Evolutionary conservation across 2,113 vertebrate species (phyloP).

Genomic region (Chaenogobius annularis): DNA sequence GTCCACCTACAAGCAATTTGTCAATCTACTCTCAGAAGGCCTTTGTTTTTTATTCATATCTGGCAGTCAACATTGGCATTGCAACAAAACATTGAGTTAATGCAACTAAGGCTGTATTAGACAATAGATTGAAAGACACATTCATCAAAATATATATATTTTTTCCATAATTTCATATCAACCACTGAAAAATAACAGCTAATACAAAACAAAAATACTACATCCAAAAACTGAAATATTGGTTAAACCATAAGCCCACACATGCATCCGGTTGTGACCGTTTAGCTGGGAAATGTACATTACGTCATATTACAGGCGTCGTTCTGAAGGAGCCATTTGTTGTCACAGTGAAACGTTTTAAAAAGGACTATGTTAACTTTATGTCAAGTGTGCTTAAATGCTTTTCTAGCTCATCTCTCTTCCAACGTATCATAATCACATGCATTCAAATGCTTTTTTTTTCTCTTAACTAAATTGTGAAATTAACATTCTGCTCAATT

Average conservation of each 20-base stretch:
- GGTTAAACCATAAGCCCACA: conserved; percentile 27
- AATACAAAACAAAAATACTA: conserved; percentile 20
- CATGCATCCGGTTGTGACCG: conserved; percentile 42
- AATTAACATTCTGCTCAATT: conserved; percentile 8
- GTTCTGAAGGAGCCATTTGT: conserved; percentile 39
- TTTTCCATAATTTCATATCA: background rate
- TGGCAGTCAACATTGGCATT: conserved; percentile 45
- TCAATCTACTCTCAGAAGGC: conserved; percentile 24
- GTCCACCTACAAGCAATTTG: conserved; percentile 15
- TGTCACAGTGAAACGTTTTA: conserved; percentile 62
- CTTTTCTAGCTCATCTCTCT: conserved; percentile 16
- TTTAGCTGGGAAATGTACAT: conserved; percentile 18
- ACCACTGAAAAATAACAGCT: conserved; percentile 13
- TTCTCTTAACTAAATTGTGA: background rate
- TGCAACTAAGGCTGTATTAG: conserved; percentile 39
- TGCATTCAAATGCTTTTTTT: background rate
- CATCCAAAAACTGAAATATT: conserved; percentile 2
- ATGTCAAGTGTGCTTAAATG: conserved; percentile 34
- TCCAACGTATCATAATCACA: conserved; percentile 18
- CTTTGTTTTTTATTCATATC: conserved; percentile 24
- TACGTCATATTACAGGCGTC: conserved; percentile 33
- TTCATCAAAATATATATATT: background rate
- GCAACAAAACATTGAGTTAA: conserved; percentile 36
- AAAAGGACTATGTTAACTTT: conserved; percentile 27
- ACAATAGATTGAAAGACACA: conserved; percentile 36